Conservation (phyloP, 1,140 invertebrate genomes). For the Ganaspis sp. region DNA sequence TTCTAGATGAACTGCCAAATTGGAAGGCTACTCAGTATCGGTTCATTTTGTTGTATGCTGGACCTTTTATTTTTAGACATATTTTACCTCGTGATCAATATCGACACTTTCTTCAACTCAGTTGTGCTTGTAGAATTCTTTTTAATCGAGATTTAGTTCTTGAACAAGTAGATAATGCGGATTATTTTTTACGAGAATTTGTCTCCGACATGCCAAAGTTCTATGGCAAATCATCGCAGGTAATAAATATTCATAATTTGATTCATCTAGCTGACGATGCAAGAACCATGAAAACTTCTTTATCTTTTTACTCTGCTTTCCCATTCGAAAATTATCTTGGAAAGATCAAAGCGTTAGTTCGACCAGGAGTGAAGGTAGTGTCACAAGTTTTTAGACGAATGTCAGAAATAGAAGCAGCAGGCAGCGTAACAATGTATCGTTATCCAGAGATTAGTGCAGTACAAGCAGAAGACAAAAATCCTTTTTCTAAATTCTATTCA, state of each 20-base stretch:
- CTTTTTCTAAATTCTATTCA: background rate
- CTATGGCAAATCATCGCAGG: background rate
- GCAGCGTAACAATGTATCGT: background rate
- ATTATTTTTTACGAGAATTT: background rate
- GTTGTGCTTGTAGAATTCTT: background rate
- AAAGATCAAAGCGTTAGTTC: background rate
- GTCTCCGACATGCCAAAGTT: background rate
- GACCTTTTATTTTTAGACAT: background rate
- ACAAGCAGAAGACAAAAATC: background rate
- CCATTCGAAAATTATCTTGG: constrained; percentile 29
- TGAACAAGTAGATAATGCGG: background rate
- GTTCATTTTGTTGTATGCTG: background rate
- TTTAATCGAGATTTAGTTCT: background rate
- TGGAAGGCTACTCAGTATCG: constrained; percentile 45
- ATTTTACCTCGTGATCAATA: background rate
- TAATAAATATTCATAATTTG: background rate
- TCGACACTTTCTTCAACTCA: background rate
- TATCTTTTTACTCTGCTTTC: background rate
- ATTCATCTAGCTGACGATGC: constrained; percentile 2
- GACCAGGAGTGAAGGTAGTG: background rate
- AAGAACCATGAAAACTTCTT: background rate
- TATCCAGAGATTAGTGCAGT: background rate
- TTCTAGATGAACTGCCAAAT: constrained; percentile 32
- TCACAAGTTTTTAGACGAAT: constrained; percentile 29
- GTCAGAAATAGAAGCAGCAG: background rate